Percentiles rank a stretch among this genome's conserved stretches.
phyloP scores from a whole-genome alignment of 1,140 invertebrate genomes.

The Apis florea region DNA sequence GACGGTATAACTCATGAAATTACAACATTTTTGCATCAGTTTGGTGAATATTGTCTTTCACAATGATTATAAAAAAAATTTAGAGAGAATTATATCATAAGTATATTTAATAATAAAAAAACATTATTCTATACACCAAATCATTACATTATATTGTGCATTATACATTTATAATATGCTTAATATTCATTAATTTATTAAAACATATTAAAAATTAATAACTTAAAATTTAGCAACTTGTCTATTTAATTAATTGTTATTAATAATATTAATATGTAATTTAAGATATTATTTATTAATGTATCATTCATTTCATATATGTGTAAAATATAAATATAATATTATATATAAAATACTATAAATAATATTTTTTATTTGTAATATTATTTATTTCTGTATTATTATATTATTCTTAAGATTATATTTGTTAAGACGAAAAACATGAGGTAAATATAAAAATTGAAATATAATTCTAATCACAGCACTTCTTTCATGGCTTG shows the following conservation, averaged over 20 bases:
- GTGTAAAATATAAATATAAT: background rate
- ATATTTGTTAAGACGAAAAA: background rate
- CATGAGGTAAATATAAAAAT: background rate
- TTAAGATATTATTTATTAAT: background rate
- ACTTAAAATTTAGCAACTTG: background rate
- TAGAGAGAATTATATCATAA: background rate
- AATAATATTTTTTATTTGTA: background rate
- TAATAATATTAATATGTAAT: background rate
- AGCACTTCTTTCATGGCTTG: constrained; percentile 19
- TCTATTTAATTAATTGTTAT: constrained; percentile 1
- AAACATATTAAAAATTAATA: background rate
- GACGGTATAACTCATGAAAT: constrained; percentile 68
- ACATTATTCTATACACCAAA: background rate
- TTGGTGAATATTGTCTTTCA: constrained; percentile 48
- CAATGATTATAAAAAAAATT: background rate
- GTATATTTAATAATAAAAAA: background rate
- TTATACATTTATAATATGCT: background rate
- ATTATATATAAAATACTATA: background rate
- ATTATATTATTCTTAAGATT: background rate
- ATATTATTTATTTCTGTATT: background rate
- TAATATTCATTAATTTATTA: background rate
- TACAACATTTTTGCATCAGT: constrained; percentile 75
- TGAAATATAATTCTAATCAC: constrained; percentile 8
- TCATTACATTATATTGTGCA: constrained; percentile 21
- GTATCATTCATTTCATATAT: background rate